These are phyloP conservation scores for Rhombomys opimus DNA, from an alignment of 2,113 vertebrate species.

Conservation along the genomic window DNA sequence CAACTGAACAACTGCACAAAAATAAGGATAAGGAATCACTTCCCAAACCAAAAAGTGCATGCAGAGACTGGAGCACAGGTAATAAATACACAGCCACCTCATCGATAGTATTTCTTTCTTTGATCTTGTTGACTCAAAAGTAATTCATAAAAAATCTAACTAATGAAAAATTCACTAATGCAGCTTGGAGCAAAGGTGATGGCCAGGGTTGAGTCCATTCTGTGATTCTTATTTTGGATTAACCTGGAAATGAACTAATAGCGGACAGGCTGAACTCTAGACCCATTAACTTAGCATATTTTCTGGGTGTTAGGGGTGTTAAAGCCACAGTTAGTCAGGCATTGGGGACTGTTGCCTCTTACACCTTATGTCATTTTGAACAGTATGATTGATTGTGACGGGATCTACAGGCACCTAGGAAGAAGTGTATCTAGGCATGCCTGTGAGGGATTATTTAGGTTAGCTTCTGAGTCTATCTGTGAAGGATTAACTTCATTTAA, in stretches of 20 bases:
- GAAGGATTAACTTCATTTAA: neutral
- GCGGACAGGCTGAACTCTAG: neutral
- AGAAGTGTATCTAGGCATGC: neutral
- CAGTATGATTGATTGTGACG: neutral
- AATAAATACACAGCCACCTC: neutral
- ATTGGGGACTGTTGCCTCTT: neutral
- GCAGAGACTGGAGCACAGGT: neutral
- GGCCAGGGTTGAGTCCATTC: neutral
- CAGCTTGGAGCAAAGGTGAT: neutral
- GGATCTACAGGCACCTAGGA: neutral
- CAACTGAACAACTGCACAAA: neutral
- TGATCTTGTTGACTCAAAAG: slow-evolving; percentile 24
- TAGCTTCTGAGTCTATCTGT: neutral
- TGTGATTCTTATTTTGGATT: neutral
- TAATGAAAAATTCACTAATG: neutral
- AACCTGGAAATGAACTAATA: neutral
- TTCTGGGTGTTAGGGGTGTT: neutral
- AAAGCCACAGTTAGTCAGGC: neutral
- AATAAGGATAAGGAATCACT: neutral
- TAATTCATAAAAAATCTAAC: neutral
- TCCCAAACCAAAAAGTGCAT: neutral
- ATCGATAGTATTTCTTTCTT: neutral
- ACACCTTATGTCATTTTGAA: neutral
- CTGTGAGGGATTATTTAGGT: neutral
- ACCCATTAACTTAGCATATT: neutral